Evolutionary conservation across 2,888 invertebrate genomes (phyloP).

Genomic region (Tetranychus truncatus): DNA sequence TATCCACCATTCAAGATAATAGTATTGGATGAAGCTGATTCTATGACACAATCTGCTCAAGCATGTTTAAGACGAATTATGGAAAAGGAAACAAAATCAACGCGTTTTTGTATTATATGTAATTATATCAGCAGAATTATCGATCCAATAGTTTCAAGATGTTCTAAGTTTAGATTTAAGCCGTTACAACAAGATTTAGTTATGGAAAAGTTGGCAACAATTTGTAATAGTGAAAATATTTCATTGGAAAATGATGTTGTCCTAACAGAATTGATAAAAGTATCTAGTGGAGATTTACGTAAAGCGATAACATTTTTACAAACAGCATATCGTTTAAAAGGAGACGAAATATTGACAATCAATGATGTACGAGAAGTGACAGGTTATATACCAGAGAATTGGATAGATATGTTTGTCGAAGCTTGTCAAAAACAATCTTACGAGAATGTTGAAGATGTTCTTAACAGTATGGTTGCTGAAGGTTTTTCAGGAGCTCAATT

Average conservation of each 20-base stretch:
- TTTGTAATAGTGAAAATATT: slow-evolving; percentile 60
- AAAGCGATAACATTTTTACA: slow-evolving; percentile 82
- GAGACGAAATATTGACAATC: slow-evolving; percentile 33
- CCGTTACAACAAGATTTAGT: slow-evolving; percentile 44
- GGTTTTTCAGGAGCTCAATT: slow-evolving; percentile 66
- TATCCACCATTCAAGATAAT: slow-evolving; percentile 53
- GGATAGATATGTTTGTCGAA: slow-evolving; percentile 49
- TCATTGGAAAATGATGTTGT: slow-evolving; percentile 52
- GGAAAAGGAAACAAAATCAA: slow-evolving; percentile 84
- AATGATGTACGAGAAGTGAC: slow-evolving; percentile 63
- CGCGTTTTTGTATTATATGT: slow-evolving; percentile 91
- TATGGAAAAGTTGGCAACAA: slow-evolving; percentile 46
- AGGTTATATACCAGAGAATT: slow-evolving; percentile 54
- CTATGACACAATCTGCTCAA: slow-evolving; percentile 93
- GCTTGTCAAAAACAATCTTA: slow-evolving; percentile 53
- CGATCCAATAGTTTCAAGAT: slow-evolving; percentile 88
- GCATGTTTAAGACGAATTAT: slow-evolving; percentile 89
- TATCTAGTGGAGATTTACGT: slow-evolving; percentile 82
- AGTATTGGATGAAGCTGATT: slow-evolving; percentile 95
- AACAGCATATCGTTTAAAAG: slow-evolving; percentile 63
- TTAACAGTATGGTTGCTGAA: slow-evolving; percentile 48
- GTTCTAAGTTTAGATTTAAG: slow-evolving; percentile 94
- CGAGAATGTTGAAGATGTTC: slow-evolving; percentile 45
- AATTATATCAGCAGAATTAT: slow-evolving; percentile 96
- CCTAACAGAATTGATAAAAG: slow-evolving; percentile 56